A percentile compares a stretch with the other conserved stretches of the same genome.
phyloP scores from a whole-genome alignment of 2,888 invertebrate genomes.

The Lochmaea crataegi region DNA sequence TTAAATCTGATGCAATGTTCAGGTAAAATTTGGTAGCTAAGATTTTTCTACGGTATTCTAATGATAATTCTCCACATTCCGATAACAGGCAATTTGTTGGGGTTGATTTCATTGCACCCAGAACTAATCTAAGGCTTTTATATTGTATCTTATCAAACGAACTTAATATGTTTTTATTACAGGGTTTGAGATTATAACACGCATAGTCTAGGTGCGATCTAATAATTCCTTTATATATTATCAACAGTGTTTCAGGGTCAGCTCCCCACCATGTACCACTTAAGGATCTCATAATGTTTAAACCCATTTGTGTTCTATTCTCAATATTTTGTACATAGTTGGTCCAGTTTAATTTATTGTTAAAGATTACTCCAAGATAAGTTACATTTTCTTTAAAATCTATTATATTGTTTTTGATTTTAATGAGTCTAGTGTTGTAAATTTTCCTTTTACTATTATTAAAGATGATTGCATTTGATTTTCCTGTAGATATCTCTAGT shows the following conservation, averaged over 20 bases:
- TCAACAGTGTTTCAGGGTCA: conserved; percentile 24
- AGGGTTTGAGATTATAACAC: not conserved
- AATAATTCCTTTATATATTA: conserved; percentile 29
- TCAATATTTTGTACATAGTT: not conserved
- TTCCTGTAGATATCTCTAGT: conserved; percentile 15
- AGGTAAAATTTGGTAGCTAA: not conserved
- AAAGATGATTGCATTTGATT: conserved; percentile 29
- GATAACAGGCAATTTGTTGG: conserved; percentile 20
- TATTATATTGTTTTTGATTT: conserved; percentile 5
- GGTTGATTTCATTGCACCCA: conserved; percentile 30
- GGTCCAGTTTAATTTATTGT: not conserved
- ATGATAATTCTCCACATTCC: conserved; percentile 22
- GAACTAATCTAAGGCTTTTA: conserved; percentile 13
- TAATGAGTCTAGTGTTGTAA: too few species aligned
- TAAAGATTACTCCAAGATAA: conserved; percentile 29
- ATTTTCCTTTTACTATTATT: conserved; percentile 19
- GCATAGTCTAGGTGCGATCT: conserved; percentile 32
- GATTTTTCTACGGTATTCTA: not conserved
- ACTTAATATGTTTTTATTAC: not conserved
- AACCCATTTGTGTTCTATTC: conserved; percentile 23
- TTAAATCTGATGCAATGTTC: conserved; percentile 10
- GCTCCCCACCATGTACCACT: conserved; percentile 29
- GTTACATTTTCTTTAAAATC: conserved; percentile 19
- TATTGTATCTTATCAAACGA: conserved; percentile 25
- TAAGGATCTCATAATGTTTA: conserved; percentile 29